Evolutionary conservation across 2,113 vertebrate genomes (phyloP).

Genomic region (Cololabis saira): DNA sequence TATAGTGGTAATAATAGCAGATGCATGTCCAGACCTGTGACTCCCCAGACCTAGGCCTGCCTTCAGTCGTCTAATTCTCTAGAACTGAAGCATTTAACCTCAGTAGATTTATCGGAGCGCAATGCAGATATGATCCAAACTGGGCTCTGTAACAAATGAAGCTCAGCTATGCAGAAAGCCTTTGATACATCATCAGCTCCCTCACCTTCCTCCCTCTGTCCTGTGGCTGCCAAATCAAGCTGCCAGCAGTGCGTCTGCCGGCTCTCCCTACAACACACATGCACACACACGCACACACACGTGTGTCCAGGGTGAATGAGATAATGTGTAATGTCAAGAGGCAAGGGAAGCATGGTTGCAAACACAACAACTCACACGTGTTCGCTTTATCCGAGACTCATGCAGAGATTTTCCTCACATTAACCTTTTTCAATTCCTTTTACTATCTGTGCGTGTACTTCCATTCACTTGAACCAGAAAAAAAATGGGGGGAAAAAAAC

Average conservation of each 20-base stretch:
- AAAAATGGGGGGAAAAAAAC: conserved; percentile 47
- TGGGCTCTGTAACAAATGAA: conserved; percentile 52
- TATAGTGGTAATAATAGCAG: too few relatives aligned
- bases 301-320: conserved; percentile 12
- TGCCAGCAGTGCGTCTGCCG: conserved; percentile 54
- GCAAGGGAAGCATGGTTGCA: not conserved
- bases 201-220: conserved; percentile 25
- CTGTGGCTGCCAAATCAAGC: conserved; percentile 25
- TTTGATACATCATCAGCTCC: conserved; percentile 56
- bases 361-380: conserved; percentile 28
- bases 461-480: conserved; percentile 43
- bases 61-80: conserved; percentile 16
- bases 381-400: conserved; percentile 10
- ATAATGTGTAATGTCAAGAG: conserved; percentile 29
- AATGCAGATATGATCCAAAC: conserved; percentile 32
- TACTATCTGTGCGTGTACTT: too few relatives aligned
- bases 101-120: conserved; percentile 41
- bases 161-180: conserved; percentile 44
- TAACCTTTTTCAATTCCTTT: too few relatives aligned
- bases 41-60: too few relatives aligned
- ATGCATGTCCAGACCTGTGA: too few relatives aligned
- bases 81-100: conserved; percentile 39
- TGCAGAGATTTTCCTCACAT: conserved; percentile 36
- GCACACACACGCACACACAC: conserved; percentile 29
- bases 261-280: conserved; percentile 26